A percentile compares a stretch with the other conserved stretches of the same genome.
Conservation (phyloP, 2,113 vertebrate genomes). For the Piprites chloris region DNA sequence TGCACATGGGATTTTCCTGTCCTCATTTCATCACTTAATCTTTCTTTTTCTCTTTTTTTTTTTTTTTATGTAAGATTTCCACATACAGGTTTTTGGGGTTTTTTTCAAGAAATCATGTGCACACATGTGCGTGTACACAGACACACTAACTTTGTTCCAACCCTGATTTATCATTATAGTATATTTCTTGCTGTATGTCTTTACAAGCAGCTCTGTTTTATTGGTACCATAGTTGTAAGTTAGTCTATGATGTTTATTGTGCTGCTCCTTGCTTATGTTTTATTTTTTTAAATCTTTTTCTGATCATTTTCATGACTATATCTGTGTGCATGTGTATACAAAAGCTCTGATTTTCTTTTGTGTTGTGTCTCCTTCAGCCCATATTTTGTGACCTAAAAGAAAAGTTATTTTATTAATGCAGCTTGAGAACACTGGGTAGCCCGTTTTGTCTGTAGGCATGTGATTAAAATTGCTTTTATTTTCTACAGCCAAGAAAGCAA, state of each 20-base stretch:
- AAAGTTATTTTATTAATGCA: not conserved
- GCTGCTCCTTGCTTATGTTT: not conserved
- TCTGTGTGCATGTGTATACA: not conserved
- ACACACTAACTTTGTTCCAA: not conserved
- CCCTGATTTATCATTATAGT: not conserved
- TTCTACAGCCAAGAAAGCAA: conserved; percentile 87
- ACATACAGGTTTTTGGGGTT: not conserved
- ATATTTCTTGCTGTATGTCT: not conserved
- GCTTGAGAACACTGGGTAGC: not conserved
- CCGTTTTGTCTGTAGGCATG: not conserved
- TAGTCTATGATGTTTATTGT: not conserved
- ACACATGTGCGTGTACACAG: not conserved
- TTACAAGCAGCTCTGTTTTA: not conserved
- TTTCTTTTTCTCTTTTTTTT: not conserved
- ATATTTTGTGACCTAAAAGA: not conserved
- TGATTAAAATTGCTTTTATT: not conserved
- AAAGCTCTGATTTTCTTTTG: not conserved
- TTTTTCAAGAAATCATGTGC: not conserved
- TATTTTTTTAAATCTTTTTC: not conserved
- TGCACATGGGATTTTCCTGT: not conserved
- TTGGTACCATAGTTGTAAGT: not conserved
- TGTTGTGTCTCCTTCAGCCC: not conserved
- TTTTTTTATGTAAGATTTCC: not conserved
- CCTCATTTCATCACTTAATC: not conserved
- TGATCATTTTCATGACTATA: not conserved